A percentile compares a stretch with the other conserved stretches of the same genome.
These are phyloP conservation scores for Aurelia sp. DNA, from an alignment of 30 jellyfish, hydroid and myxozoan genomes.

Conservation along the genomic window DNA sequence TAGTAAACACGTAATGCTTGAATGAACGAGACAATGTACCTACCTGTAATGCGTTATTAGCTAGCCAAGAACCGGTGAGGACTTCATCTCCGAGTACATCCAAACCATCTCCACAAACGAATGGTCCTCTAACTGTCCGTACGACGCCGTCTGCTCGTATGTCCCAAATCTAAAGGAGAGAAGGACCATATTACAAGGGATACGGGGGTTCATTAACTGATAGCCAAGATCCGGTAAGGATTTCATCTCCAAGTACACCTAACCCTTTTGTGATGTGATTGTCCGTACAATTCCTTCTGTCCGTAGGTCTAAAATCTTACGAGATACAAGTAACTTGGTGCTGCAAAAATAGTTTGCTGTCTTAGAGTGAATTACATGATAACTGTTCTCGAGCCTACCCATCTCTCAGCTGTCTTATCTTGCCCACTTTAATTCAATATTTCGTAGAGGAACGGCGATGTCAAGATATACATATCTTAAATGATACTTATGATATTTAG, in stretches of 20 bases:
- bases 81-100: slow-evolving; percentile 78
- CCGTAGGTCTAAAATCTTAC: too few species aligned
- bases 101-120: slow-evolving; percentile 95
- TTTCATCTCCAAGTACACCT: slow-evolving; percentile 7
- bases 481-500: too few species aligned
- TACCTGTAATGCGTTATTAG: slow-evolving; percentile 91
- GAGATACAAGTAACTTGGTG: background rate
- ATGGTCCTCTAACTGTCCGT: slow-evolving; percentile 93
- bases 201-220: slow-evolving; percentile 35
- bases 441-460: too few species aligned
- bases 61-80: slow-evolving; percentile 96
- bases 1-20: too few species aligned
- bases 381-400: too few species aligned
- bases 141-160: slow-evolving; percentile 83
- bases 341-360: too few species aligned
- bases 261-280: too few species aligned
- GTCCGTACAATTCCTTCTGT: too few species aligned
- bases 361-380: too few species aligned
- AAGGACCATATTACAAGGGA: background rate
- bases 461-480: too few species aligned
- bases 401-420: too few species aligned
- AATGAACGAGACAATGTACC: background rate
- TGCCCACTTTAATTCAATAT: too few species aligned
- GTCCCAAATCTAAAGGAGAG: slow-evolving; percentile 87
- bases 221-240: slow-evolving; percentile 95